Percentiles rank a stretch among this genome's conserved stretches.
These are phyloP conservation scores for Pseudochaenichthys georgianus DNA, from an alignment of 2,797 vertebrate genomes.

Conservation along the genomic window DNA sequence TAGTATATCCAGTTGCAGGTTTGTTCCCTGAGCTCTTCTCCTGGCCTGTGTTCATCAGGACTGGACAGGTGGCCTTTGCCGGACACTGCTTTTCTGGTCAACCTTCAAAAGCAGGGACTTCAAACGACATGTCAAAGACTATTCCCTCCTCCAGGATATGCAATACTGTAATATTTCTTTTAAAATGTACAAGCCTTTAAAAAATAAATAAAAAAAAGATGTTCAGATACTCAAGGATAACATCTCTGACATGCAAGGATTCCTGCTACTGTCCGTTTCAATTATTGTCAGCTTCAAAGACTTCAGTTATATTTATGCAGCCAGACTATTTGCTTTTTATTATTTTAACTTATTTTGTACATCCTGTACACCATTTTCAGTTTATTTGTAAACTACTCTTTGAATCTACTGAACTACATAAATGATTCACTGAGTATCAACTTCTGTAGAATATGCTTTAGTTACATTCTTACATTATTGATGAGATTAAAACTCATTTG, in stretches of 20 bases:
- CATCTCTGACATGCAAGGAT: constrained; percentile 2
- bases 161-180: constrained; percentile 20
- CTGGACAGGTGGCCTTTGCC: constrained; percentile 11
- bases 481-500: background rate
- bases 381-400: background rate
- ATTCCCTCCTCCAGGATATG: constrained; percentile 4
- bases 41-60: constrained; percentile 23
- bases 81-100: constrained; percentile 12
- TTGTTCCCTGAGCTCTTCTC: constrained; percentile 21
- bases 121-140: constrained; percentile 23
- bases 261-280: background rate
- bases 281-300: background rate
- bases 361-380: too few species aligned
- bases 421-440: background rate
- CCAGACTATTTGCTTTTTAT: background rate
- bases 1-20: background rate
- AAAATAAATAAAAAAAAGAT: background rate
- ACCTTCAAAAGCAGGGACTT: constrained; percentile 19
- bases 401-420: background rate
- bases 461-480: background rate
- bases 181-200: constrained; percentile 12
- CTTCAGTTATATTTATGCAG: background rate
- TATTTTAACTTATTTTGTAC: background rate
- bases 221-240: background rate
- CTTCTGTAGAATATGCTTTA: background rate